Base-by-base conservation (phyloP, 2,797 vertebrate species). In the Yasuhikotakia modesta region DNA sequence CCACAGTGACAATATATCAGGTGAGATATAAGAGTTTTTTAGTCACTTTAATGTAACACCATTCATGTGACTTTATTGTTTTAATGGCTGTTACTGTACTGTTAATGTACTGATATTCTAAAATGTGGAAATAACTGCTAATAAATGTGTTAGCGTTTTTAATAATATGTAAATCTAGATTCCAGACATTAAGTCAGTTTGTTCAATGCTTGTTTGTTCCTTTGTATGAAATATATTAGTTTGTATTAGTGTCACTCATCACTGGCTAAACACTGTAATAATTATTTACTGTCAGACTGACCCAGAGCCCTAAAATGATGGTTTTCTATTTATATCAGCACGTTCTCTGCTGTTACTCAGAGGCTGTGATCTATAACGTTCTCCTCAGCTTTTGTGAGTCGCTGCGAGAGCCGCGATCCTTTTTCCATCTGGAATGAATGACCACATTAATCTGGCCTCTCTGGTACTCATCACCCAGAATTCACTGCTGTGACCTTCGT, bases 351-450 rank as follows among this genome's bases (percentile, higher is more conserved):
- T 60, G 27, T 61, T 61, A 2, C 58, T 61, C 17, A n/a, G 16
- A 61, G 32, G 58, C 19, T 35, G 17, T 35, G 30, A 63, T 63
- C 30, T 35, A 35, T 63, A 63, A 63, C 21, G 27, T 65, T 66
- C 70, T 74, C 39, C 12, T 19, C 78, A 53, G 61, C 58, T 70
- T 39, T 22, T 57, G 46, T 64, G 55, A 79, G 27, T 80, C 61
- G 73, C 30, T 32, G 19, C 55, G 52, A 35, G 24, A 39, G 19
- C 81, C 57, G 70, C 74, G 76, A 81, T 85, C 78, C 81, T 78
- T 78, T 86, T 81, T 79, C 80, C 70, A 82, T 82, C 82, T 79
- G 82, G 76, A 77, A 81, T 83, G 79, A 83, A 84, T 82, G 78
- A 84, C 66, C 73, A 70, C 83, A 84, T 84, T 81, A 82, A 84